Evolutionary conservation across 2,888 invertebrate species (phyloP).

Genomic region (Netelia virgata): DNA sequence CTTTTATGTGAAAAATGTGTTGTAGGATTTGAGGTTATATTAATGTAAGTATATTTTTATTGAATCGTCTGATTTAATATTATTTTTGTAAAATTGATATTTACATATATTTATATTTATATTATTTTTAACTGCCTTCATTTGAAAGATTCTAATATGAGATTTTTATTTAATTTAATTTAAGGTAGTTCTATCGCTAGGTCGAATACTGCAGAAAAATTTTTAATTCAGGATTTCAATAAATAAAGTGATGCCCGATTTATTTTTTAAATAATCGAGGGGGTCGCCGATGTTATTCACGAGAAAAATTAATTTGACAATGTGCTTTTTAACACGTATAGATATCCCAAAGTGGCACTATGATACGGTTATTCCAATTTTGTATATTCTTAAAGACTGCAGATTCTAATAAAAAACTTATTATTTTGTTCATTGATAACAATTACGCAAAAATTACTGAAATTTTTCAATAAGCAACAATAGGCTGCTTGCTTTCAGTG

Average conservation of each 20-base stretch:
- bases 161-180: neutral
- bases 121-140: no score
- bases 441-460: neutral
- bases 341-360: neutral
- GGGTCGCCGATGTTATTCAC: neutral
- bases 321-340: slow-evolving; percentile 1
- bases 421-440: neutral
- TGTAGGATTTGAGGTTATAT: no score
- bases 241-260: neutral
- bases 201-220: neutral
- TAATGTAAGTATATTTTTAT: no score
- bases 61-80: no score
- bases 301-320: neutral
- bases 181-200: neutral
- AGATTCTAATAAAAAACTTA: neutral
- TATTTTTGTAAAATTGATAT: no score
- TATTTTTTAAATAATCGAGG: neutral
- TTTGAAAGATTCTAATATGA: no score
- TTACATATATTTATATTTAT: no score
- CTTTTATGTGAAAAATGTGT: no score
- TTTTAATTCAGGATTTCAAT: neutral
- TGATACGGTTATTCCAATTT: neutral
- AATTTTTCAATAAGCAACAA: neutral
- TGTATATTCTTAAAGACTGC: slow-evolving; percentile 1
- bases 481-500: no score